A percentile compares a stretch with the other conserved stretches of the same genome.
Evolutionary conservation across 2,797 vertebrate species (phyloP).

Genomic region (Anableps anableps): DNA sequence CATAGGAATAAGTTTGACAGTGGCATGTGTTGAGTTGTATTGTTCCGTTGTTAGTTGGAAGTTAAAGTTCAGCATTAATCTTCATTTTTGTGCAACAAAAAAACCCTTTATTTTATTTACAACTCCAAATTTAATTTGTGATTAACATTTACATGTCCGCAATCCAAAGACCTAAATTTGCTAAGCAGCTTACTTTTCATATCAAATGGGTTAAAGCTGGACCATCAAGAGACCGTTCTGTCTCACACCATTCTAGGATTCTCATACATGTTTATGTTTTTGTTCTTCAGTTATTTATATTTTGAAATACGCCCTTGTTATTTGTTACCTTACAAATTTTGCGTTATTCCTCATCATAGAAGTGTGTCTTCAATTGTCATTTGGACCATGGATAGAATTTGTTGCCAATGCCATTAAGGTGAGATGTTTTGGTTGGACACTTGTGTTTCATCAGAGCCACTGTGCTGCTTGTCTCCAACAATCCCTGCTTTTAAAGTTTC

Average conservation of each 20-base stretch:
- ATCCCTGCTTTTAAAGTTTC: too few relatives aligned
- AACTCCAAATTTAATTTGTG: not conserved
- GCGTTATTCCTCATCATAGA: not conserved
- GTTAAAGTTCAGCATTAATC: not conserved
- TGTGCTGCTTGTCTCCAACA: not conserved
- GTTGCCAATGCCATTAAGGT: conserved; percentile 2
- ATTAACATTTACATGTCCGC: not conserved
- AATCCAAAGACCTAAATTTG: not conserved
- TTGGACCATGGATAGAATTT: conserved; percentile 3
- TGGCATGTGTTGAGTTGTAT: not conserved
- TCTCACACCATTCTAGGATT: not conserved
- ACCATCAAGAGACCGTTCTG: not conserved
- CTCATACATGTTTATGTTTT: not conserved
- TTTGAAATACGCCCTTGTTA: not conserved
- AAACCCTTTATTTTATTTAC: too few relatives aligned
- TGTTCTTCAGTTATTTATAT: not conserved
- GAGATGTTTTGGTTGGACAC: conserved; percentile 1
- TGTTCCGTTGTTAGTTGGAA: not conserved
- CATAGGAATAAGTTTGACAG: not conserved
- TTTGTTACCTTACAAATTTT: not conserved
- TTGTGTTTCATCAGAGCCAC: not conserved
- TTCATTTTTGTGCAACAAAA: not conserved
- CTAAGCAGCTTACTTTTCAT: not conserved
- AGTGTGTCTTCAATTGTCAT: not conserved
- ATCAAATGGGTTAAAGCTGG: not conserved